Base-by-base conservation (phyloP, 2,113 vertebrate genomes). In the Cyprinodon tularosa region DNA sequence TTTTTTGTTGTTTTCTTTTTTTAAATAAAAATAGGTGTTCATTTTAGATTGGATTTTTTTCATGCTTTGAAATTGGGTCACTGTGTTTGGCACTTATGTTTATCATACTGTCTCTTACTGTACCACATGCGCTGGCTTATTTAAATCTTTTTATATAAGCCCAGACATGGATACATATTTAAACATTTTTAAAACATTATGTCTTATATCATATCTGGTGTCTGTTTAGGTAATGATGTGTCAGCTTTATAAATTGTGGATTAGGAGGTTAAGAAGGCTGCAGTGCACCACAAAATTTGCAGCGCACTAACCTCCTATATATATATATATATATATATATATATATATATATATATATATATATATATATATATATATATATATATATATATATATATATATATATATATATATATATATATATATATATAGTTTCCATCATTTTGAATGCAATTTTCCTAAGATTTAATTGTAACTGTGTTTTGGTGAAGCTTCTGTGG, bases 1-100 rank as follows among this genome's bases (percentile, higher is more conserved):
- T 29, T 48, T 47, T 1, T 71, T 48, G 62, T 14, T 47, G 62
- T 62, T 62, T 17, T 37, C 81, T 47, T 68, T 67, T 78, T 14
- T 44, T 1, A 29, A 29, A 39, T 36, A 15, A 17, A 62, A 69
- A 47, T 68, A 44, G 57, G 74, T 60, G 67, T 53, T 53, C 15
- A 53, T 53, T 53, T 53, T 53, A 53, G 6, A 53, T 53, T 53
- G 50, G 15, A 20, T 3, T 8, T 53, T 53, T 4, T 17, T 53
- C 20, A 53, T 53, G 50, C 50, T 53, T 53, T 20, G 7, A 53
- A 53, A 17, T 17, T 53, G 50, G 50, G 50, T 53, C 50, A 20
- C 50, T 53, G 50, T 53, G 15, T 20, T 53, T 53, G 50, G 50
- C 50, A 53, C 50, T 53, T 53, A 17, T 7, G 15, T 6, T 53